Conservation (phyloP, 2,888 invertebrate genomes). For the Microchrysa polita region DNA sequence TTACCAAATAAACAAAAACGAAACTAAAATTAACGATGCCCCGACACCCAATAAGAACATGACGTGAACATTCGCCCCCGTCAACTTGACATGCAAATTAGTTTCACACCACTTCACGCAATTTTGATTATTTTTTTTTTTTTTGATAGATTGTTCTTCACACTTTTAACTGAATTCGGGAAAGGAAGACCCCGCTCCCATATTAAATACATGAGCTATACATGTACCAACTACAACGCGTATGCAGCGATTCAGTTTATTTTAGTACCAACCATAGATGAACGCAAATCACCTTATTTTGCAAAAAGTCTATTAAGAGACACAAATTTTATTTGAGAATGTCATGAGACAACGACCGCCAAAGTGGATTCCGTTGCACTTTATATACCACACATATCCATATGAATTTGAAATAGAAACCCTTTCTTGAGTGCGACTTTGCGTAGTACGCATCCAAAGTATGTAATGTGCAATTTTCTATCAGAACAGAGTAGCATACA, state of each 20-base stretch:
- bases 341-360: slow-evolving; percentile 11
- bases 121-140: slow-evolving; percentile 26
- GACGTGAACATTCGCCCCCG: slow-evolving; percentile 12
- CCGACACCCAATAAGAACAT: background rate
- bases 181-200: too few relatives aligned
- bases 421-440: too few relatives aligned
- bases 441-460: background rate
- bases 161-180: background rate
- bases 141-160: slow-evolving; percentile 33
- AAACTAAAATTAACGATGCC: slow-evolving; percentile 1
- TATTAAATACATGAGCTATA: too few relatives aligned
- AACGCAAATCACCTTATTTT: background rate
- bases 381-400: too few relatives aligned
- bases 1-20: background rate
- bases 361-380: background rate
- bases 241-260: too few relatives aligned
- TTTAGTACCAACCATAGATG: too few relatives aligned
- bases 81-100: slow-evolving; percentile 36
- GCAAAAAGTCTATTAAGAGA: background rate
- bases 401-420: too few relatives aligned
- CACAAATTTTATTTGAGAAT: background rate
- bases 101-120: slow-evolving; percentile 8
- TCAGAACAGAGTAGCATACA: too few relatives aligned
- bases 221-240: too few relatives aligned
- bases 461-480: background rate